Evolutionary conservation across 2,888 invertebrate species (phyloP), one percentile per base, ranked within the genome.

Genomic region (Drosophila quasianomalipes): DNA sequence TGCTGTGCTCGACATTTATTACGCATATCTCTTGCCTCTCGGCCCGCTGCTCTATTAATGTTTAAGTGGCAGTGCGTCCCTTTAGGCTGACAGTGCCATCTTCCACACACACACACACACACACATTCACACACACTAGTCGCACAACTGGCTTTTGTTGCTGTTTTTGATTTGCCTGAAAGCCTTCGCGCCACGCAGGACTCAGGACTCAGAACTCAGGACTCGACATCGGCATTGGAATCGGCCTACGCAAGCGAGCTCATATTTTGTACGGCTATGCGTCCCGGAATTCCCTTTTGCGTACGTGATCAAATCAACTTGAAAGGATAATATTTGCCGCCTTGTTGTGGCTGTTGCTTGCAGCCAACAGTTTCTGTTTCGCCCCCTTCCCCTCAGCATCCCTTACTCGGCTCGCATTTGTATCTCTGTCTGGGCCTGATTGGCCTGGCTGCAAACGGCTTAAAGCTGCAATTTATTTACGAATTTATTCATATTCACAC

Each of bases 281-380:
- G 84, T 88, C 78, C 90, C 85, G 85, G 83, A 92, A 91, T 90
- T 92, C 84, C 85, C 85, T 87, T 91, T 90, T 89, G 87, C 83
- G 93, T 93, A 93, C 93, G 93, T 93, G 93, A 93, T 93, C 93
- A 93, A 93, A 93, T 93, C 93, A 93, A 93, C 90, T 93, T 93
- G 92, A 93, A 93, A 93, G 93, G 92, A 92, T 92, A 92, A 91
- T 90, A 91, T 83, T 89, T 81, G 90, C 89, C 83, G 90, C 79
- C 87, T 87, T 85, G 73, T 76, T 74, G 61, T 83, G 75, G 78
- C 73, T 73, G 60, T 65, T 62, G 62, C 54, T 65, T 70, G 64
- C 71, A 59, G 65, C 61, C 59, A 51, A 62, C 58, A 28, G 16
- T n/a, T 41, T 37, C 39, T 39, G 10, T 28, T 39, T 37, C 22